Base-by-base conservation (phyloP, 2,113 vertebrate genomes). In the Cairina moschata region DNA sequence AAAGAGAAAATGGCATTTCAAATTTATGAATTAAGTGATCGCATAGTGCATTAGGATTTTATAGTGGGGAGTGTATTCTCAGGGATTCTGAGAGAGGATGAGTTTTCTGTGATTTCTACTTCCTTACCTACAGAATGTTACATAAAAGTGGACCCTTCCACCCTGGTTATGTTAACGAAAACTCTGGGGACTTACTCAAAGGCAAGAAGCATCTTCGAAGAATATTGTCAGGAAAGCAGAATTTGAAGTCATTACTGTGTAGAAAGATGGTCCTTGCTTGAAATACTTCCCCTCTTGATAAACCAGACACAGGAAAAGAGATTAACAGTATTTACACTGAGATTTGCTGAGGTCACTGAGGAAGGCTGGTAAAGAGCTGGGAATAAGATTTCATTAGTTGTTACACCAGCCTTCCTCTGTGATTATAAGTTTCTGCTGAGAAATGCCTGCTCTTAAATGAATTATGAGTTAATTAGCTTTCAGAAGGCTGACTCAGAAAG, bases 381-480 rank as follows among this genome's bases (percentile, higher is more conserved):
- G 59, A 83, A 77, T 63, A 85, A 74, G 29, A 88, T 29, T 91
- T 93, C 65, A 87, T 84, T 93, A 84, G 38, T 68, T 6, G 6
- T 67, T 86, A 78, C 34, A 54, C 48, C 31, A 83, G 86, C 36
- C 44, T 85, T 90, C 69, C 84, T 89, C 48, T 84, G 80, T 29
- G 31, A 74, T 74, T 79, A 17, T 62, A 75, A 90, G 26, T 82
- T 91, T 95, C 84, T 95, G 44, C 56, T 87, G 62, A 84, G 71
- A 92, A 89, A 93, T 68, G 66, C 54, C 34, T 65, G 23, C 26
- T 91, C 52, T 92, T 77, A 93, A 95, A 59, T 72, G 71, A 94
- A 88, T 93, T 94, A 65, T 44, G 38, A 91, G 76, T 88, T 91
- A 86, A 91, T 94, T 72, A 95, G 79, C 69, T 90, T 54, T 91